Conservation (phyloP, 2,113 vertebrate genomes). For the Pterophyllum scalare region DNA sequence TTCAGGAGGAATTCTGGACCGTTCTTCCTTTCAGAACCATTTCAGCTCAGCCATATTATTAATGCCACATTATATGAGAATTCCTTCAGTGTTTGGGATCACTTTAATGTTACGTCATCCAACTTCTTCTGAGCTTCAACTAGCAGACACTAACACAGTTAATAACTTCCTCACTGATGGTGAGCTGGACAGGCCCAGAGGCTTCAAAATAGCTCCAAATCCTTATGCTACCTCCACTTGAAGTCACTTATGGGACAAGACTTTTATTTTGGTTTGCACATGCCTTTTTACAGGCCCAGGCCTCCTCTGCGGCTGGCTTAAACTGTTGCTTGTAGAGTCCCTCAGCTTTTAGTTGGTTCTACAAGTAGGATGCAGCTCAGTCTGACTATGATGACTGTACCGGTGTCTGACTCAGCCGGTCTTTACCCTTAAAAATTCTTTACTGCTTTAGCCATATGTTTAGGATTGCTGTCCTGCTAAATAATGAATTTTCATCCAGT, state of each 20-base stretch:
- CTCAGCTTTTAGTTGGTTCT: neutral
- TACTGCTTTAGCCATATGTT: neutral
- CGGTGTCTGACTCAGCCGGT: neutral
- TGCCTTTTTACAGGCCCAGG: neutral
- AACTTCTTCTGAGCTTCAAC: neutral
- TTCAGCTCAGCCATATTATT: neutral
- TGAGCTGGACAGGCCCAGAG: neutral
- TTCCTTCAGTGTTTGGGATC: neutral
- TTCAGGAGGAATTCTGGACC: neutral
- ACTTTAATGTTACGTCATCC: neutral
- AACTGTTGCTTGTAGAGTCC: neutral
- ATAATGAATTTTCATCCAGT: neutral
- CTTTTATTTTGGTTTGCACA: neutral
- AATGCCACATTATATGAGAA: neutral
- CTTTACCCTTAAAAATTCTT: neutral
- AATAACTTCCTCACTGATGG: neutral
- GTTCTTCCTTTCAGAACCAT: neutral
- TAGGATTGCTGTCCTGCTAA: neutral
- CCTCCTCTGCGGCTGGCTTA: neutral
- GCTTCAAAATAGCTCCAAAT: neutral
- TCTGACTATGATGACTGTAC: neutral
- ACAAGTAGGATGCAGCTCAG: neutral
- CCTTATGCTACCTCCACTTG: neutral
- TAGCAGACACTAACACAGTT: neutral
- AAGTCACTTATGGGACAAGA: neutral